phyloP scores from a whole-genome alignment of 2,113 vertebrate genomes.

The Pomatostomus ruficeps region DNA sequence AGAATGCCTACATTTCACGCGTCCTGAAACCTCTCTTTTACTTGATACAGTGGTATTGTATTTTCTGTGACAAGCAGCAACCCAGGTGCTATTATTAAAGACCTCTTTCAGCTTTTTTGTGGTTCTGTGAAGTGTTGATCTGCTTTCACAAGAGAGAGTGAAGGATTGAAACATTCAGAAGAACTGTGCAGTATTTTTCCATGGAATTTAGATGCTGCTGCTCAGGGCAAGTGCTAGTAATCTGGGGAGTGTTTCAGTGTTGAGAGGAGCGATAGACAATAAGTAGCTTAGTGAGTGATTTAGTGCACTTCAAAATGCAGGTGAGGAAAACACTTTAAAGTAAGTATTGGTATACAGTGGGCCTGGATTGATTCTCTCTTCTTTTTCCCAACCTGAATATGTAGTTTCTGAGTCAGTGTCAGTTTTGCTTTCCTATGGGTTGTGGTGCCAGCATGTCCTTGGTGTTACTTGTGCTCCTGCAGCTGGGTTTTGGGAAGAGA shows the following conservation, averaged over 20 bases:
- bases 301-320: not conserved
- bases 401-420: not conserved
- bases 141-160: not conserved
- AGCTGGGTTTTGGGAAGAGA: not conserved
- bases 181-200: not conserved
- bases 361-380: not conserved
- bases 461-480: not conserved
- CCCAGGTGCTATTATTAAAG: not conserved
- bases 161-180: not conserved
- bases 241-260: not conserved
- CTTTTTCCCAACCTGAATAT: not conserved
- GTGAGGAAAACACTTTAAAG: not conserved
- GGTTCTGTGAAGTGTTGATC: not conserved
- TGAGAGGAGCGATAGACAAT: not conserved
- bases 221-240: not conserved
- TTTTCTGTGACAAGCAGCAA: not conserved
- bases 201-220: not conserved
- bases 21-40: not conserved
- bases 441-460: not conserved
- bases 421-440: not conserved
- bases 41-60: not conserved
- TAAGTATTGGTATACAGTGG: not conserved
- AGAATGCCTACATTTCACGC: not conserved
- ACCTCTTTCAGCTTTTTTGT: not conserved
- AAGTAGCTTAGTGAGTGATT: too few relatives aligned